phyloP scores from a whole-genome alignment of 2,888 invertebrate genomes.

The Brachypalpus laphriformis region DNA sequence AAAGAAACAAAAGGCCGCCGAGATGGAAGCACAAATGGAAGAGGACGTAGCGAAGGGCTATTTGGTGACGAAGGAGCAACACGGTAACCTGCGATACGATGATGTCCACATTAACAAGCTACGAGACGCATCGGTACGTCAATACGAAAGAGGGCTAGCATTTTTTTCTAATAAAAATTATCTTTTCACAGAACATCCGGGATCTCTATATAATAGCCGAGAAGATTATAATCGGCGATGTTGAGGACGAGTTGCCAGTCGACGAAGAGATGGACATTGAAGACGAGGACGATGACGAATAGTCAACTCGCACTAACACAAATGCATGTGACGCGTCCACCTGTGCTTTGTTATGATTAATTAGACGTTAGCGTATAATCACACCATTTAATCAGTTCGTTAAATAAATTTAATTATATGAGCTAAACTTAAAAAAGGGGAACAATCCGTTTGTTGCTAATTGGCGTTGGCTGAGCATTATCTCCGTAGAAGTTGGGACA shows the following conservation, averaged over 20 bases:
- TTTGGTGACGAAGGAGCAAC: slow-evolving; percentile 84
- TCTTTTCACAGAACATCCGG: slow-evolving; percentile 84
- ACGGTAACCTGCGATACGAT: slow-evolving; percentile 84
- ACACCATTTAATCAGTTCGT: not conserved
- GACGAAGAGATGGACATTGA: slow-evolving; percentile 62
- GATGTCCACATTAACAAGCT: slow-evolving; percentile 84
- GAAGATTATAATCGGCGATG: slow-evolving; percentile 84
- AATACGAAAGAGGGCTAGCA: too few species aligned
- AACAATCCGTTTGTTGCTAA: slow-evolving; percentile 1
- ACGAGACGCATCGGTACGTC: slow-evolving; percentile 83
- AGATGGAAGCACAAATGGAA: slow-evolving; percentile 78
- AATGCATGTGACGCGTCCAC: not conserved
- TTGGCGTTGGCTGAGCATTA: not conserved
- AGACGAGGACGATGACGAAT: slow-evolving; percentile 39
- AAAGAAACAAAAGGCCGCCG: slow-evolving; percentile 77
- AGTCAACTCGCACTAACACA: not conserved
- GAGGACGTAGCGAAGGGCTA: slow-evolving; percentile 81
- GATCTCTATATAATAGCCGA: slow-evolving; percentile 86
- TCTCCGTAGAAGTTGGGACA: too few species aligned
- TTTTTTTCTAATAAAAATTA: not conserved
- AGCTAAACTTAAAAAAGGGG: slow-evolving; percentile 4
- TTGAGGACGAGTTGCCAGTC: slow-evolving; percentile 67
- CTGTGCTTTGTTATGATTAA: not conserved
- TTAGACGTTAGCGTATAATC: slow-evolving; percentile 12
- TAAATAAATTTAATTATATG: slow-evolving; percentile 45